Conservation (phyloP, 2,113 vertebrate genomes). For the Tragelaphus strepsiceros region DNA sequence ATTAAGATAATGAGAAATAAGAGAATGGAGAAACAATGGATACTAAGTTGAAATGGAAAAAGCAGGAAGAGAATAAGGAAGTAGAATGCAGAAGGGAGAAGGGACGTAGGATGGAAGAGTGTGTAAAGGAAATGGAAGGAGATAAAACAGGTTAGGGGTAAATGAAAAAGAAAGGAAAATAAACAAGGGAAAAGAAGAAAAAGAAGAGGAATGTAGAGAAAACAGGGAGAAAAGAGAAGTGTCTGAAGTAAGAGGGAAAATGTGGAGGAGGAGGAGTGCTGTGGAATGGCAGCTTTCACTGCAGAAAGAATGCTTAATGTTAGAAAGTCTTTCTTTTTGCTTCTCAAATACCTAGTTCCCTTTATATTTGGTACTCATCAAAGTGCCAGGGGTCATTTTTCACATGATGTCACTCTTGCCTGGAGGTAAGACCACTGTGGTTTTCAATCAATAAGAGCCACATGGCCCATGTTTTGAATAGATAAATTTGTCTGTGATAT, state of each 20-base stretch:
- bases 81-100: neutral
- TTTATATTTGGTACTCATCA: neutral
- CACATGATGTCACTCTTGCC: neutral
- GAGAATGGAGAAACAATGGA: neutral
- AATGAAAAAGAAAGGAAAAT: conserved; percentile 2
- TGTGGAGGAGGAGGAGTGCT: neutral
- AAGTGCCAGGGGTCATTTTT: neutral
- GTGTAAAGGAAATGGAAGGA: neutral
- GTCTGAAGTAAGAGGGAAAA: neutral
- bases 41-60: neutral
- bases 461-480: neutral
- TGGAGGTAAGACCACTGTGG: neutral
- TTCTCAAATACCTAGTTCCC: neutral
- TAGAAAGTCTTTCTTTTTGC: neutral
- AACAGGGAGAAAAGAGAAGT: conserved; percentile 7
- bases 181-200: neutral
- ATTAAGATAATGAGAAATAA: neutral
- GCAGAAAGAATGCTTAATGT: neutral
- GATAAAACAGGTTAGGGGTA: neutral
- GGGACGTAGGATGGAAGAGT: neutral
- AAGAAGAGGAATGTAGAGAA: neutral
- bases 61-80: neutral
- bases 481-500: neutral
- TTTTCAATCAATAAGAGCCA: neutral
- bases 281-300: neutral